These are phyloP conservation scores for Eutrigla gurnardus DNA, from an alignment of 2,797 vertebrate species.

Conservation along the genomic window DNA sequence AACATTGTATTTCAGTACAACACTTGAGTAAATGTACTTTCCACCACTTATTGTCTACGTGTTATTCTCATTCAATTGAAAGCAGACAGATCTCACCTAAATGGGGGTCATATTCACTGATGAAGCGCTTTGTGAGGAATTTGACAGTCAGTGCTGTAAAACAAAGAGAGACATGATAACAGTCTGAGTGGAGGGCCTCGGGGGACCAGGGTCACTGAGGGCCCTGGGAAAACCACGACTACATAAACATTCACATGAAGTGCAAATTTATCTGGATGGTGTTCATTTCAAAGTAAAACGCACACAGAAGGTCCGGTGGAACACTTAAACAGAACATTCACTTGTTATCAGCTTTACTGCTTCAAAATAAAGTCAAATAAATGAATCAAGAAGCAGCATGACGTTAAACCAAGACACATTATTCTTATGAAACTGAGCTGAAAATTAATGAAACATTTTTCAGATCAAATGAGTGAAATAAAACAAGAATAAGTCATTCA, in stretches of 20 bases:
- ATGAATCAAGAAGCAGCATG: not conserved
- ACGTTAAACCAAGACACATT: not conserved
- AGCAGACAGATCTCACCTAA: conserved; percentile 84
- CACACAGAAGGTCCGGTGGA: not conserved
- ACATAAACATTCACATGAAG: conserved; percentile 41
- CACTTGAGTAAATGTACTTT: not conserved
- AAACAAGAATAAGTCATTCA: not conserved
- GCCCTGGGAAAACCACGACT: conserved; percentile 58
- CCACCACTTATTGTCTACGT: not conserved
- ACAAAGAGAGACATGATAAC: conserved; percentile 40
- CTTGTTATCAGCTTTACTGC: not conserved
- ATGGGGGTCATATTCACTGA: conserved; percentile 91
- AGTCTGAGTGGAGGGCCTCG: conserved; percentile 4
- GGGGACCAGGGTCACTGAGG: conserved; percentile 39
- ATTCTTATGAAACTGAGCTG: not conserved
- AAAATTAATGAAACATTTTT: not conserved
- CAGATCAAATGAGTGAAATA: not conserved
- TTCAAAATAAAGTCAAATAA: not conserved
- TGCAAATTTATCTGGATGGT: not conserved
- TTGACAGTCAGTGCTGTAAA: conserved; percentile 91
- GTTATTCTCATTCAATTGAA: not conserved
- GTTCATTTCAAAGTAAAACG: not conserved
- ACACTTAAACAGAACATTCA: too few relatives aligned
- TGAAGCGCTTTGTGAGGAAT: conserved; percentile 95
- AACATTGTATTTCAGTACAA: not conserved